Conservation (phyloP, 2,113 vertebrate species). For the Myxocyprinus asiaticus region DNA sequence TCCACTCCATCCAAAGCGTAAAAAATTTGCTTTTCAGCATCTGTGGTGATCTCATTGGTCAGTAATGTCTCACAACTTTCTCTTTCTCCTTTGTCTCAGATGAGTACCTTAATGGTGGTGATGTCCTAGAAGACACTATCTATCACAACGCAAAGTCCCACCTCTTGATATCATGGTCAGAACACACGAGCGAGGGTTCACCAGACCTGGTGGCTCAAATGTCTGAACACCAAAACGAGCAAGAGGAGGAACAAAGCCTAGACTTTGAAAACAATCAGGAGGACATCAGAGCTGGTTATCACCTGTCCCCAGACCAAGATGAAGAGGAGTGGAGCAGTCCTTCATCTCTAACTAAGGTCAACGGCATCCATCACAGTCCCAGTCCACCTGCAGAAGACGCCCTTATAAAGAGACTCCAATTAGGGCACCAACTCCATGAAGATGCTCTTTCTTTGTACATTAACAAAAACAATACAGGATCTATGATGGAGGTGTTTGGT, state of each 20-base stretch:
- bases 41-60: no score
- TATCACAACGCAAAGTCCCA: slow-evolving; percentile 80
- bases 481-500: slow-evolving; percentile 42
- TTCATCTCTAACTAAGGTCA: slow-evolving; percentile 78
- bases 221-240: slow-evolving; percentile 77
- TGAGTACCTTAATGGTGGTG: slow-evolving; percentile 61
- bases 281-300: slow-evolving; percentile 69
- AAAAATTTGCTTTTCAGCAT: no score
- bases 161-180: slow-evolving; percentile 75
- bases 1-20: no score
- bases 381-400: slow-evolving; percentile 69
- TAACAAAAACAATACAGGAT: slow-evolving; percentile 62
- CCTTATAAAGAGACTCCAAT: slow-evolving; percentile 70
- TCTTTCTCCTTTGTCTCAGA: slow-evolving; percentile 62
- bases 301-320: slow-evolving; percentile 79
- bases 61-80: no score
- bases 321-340: slow-evolving; percentile 83
- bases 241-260: slow-evolving; percentile 61
- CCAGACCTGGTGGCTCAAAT: slow-evolving; percentile 77
- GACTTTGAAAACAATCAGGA: slow-evolving; percentile 70
- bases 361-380: slow-evolving; percentile 68
- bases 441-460: slow-evolving; percentile 54
- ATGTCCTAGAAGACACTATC: slow-evolving; percentile 57
- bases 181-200: slow-evolving; percentile 68
- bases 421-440: slow-evolving; percentile 67